phyloP scores from a whole-genome alignment of 2,888 invertebrate species.

The Phengaris arion region DNA sequence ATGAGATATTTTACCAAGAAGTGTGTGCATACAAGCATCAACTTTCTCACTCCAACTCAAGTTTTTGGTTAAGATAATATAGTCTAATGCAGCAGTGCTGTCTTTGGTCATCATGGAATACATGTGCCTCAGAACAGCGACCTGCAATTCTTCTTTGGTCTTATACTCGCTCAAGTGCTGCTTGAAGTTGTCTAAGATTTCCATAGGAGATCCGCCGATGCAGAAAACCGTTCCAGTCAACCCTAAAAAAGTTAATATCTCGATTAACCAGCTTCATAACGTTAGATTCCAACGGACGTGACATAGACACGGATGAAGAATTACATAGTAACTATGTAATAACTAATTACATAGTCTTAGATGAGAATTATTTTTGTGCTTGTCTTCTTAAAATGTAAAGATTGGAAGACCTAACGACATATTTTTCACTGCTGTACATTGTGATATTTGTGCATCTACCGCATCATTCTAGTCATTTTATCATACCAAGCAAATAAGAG shows the following conservation, averaged over 20 bases:
- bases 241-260: constrained; percentile 44
- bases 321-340: no score
- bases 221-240: constrained; percentile 53
- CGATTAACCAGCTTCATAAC: not conserved
- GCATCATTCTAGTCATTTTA: no score
- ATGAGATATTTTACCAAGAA: constrained; percentile 51
- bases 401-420: no score
- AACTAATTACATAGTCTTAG: no score
- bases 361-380: no score
- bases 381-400: no score
- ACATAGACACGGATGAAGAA: no score
- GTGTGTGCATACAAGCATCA: constrained; percentile 44
- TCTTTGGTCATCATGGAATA: constrained; percentile 41
- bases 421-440: no score
- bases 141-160: constrained; percentile 43
- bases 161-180: constrained; percentile 39
- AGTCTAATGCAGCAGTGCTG: constrained; percentile 38
- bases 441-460: no score
- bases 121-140: constrained; percentile 45
- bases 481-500: no score
- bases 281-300: no score
- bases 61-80: constrained; percentile 31
- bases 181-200: constrained; percentile 42
- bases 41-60: constrained; percentile 42
- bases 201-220: constrained; percentile 53